Conservation (phyloP, 2,888 invertebrate genomes). For the Eupithecia dodoneata region DNA sequence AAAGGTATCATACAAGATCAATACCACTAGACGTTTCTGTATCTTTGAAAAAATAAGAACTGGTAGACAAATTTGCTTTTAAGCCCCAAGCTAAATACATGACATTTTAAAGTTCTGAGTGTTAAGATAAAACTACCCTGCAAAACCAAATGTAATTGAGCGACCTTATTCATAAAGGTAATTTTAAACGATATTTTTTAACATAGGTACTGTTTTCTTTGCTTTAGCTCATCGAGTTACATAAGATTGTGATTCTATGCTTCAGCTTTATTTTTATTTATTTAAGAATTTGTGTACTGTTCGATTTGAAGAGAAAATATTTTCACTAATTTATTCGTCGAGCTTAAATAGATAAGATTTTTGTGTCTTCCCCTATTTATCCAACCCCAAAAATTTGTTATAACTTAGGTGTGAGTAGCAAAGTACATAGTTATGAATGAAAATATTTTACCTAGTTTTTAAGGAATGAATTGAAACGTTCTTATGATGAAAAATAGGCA, state of each 20-base stretch:
- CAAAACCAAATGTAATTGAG: constrained; percentile 17
- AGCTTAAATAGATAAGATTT: constrained; percentile 59
- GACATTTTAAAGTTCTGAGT: not conserved
- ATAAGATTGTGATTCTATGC: too few relatives aligned
- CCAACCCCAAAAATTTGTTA: constrained; percentile 28
- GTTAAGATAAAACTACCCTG: not conserved
- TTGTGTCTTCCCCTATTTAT: constrained; percentile 55
- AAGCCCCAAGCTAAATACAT: constrained; percentile 17
- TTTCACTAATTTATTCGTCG: constrained; percentile 50
- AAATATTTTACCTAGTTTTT: constrained; percentile 29
- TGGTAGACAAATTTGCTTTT: not conserved
- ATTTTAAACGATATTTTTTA: not conserved
- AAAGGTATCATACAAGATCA: not conserved
- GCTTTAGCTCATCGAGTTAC: not conserved
- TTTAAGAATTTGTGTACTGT: constrained; percentile 13
- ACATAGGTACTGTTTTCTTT: not conserved
- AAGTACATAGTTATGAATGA: constrained; percentile 25
- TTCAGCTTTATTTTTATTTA: not conserved
- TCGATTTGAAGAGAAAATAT: constrained; percentile 23
- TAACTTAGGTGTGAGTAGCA: constrained; percentile 34
- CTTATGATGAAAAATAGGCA: constrained; percentile 50
- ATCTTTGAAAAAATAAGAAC: not conserved
- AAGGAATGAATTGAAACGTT: constrained; percentile 46
- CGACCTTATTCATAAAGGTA: constrained; percentile 19
- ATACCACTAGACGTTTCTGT: not conserved